Base-by-base conservation (phyloP, 2,113 vertebrate species). In the Centropus unirufus region DNA sequence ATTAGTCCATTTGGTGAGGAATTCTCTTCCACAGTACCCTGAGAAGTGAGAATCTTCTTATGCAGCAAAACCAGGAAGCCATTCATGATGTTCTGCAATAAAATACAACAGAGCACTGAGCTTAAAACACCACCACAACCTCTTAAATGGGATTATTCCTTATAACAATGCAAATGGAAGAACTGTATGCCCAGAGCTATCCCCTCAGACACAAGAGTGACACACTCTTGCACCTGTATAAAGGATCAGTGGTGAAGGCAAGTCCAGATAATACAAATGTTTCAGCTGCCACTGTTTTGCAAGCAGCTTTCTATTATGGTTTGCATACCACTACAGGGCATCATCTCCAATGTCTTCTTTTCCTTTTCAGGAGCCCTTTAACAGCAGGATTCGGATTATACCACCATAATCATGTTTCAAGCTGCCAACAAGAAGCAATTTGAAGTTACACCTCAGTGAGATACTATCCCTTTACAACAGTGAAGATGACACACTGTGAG, bases 401-500 rank as follows among this genome's bases (percentile, higher is more conserved):
- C 7, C 29, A 62, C 36, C 30, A 62, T 51, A 87, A 73, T 30
- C 62, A 47, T 26, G 49, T 29, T 87, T 87, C 49, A 84, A 82
- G 73, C 74, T 89, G 77, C 70, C 91, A 93, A 36, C 12, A 69
- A 94, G 83, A 81, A 55, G 69, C 58, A 78, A 47, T 89, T 87
- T 84, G 42, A 80, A 94, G 84, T 68, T 84, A 87, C 34, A 85
- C n/a, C 67, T 89, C 84, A 66, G 74, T 70, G 70, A 80, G 55
- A 77, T 2, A 51, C 42, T n/a, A 30, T 7, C 30, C 9, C 8
- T 66, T 91, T 32, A 70, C 0, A 10, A 55, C 52, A 85, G 29
- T 47, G 52, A 84, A 83, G 79, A n/a, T n/a, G 86, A 73, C 42
- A 44, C 6, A 14, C 23, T 69, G 57, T 8, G 16, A 90, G 59